Base-by-base conservation (phyloP, 2,797 vertebrate species). In the Aldrovandia affinis region DNA sequence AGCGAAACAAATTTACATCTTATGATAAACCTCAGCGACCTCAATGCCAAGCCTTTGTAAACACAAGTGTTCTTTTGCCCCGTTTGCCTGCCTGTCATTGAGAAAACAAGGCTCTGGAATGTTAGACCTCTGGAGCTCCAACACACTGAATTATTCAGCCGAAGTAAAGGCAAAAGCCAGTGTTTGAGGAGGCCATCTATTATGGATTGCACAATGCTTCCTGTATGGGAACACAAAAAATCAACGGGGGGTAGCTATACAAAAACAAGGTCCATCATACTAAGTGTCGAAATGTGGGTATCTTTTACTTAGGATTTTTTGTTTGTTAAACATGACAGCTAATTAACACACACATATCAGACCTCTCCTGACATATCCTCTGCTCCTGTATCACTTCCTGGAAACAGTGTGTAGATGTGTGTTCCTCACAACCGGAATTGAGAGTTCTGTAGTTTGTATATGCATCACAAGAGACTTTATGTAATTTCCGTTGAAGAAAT, bases 81-180 rank as follows among this genome's bases (percentile, higher is more conserved):
- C 30, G 30, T 18, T 18, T 75, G 70, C 22, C 18, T 75, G 22
- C 39, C 70, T 75, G 73, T 47, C 42, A 44, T 47, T 77, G 73
- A 68, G 30, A 25, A 78, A 80, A 39, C 57, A 39, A 55, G 30
- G 52, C 22, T 63, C 55, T 78, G 57, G 28, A 44, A 54, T 65
- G 70, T 36, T 47, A 52, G 84, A 52, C 30, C 80, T 54, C 70
- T 73, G 8, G 30, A 61, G 80, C 22, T 42, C 39, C 28, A 63
- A 25, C 28, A 25, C 28, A 52, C 80, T 85, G 84, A 81, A 63
- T 85, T 85, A 82, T 82, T 85, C 80, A 78, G 44, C 68, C 65
- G 30, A 61, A 44, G 68, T 73, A 55, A 82, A 65, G 70, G 70
- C 6, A 30, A 82, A 78, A 85, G 80, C 80, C 70, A 15, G 79